These are phyloP conservation scores for Sphaerodactylus townsendi DNA, from an alignment of 2,113 vertebrate species.

Conservation along the genomic window DNA sequence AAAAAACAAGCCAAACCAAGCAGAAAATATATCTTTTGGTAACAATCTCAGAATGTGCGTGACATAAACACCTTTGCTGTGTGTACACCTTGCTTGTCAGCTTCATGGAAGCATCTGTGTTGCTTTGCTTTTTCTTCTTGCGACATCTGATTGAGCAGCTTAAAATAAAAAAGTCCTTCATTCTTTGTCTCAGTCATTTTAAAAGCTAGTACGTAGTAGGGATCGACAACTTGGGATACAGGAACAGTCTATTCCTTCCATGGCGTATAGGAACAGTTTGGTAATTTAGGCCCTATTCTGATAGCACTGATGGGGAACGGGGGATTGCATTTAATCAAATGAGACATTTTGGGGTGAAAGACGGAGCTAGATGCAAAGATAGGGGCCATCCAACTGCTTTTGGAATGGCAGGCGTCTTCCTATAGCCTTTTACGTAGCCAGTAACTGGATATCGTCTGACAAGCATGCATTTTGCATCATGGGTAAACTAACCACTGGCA, in stretches of 20 bases:
- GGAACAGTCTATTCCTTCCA: not conserved
- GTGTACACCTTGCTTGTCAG: not conserved
- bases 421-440: not conserved
- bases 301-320: not conserved
- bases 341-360: not conserved
- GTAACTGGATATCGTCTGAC: conserved; percentile 26
- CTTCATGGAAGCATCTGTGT: not conserved
- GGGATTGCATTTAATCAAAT: conserved; percentile 11
- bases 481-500: conserved; percentile 33
- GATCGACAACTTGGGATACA: conserved; percentile 1
- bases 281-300: not conserved
- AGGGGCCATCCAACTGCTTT: conserved; percentile 30
- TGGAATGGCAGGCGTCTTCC: conserved; percentile 21
- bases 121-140: not conserved
- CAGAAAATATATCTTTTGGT: not conserved
- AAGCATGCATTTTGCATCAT: conserved; percentile 20
- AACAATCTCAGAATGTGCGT: not conserved
- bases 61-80: not conserved
- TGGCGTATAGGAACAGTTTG: not conserved
- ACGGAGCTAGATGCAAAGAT: conserved; percentile 12
- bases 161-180: not conserved
- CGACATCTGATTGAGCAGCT: not conserved
- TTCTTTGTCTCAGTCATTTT: not conserved
- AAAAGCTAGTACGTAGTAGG: not conserved
- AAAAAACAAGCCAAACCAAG: not conserved